Base-by-base conservation (phyloP, 2,797 vertebrate species). In the Holocentrus rufus region DNA sequence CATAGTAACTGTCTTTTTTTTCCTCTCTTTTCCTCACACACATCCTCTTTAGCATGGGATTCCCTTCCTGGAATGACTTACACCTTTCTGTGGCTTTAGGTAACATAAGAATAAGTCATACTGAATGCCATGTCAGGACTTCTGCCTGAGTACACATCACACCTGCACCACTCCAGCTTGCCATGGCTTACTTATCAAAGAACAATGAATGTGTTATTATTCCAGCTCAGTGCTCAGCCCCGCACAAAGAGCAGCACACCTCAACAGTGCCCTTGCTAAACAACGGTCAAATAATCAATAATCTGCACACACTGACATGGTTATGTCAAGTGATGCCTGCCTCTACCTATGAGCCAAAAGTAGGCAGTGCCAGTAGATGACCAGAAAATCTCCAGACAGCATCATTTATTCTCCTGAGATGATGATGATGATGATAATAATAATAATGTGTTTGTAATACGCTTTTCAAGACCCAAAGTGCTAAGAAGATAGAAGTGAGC, bases 91-190 rank as follows among this genome's bases (percentile, higher is more conserved):
- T 31, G 50, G 72, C 44, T 73, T 76, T 60, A 71, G 77, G 74
- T 89, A 69, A 81, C 75, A 44, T 81, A 83, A 71, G 76, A 73
- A 46, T 44, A 70, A 54, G 54, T 74, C 42, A 42, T 82, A 42
- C 74, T 74, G 82, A 85, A 86, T 83, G 73, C 63, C 82, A 81
- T 18, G 73, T 25, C 74, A 83, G 83, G 81, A 89, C 70, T 88
- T 87, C 73, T 81, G 81, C 84, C 65, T 69, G 73, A 84, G 75
- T 67, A 82, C 80, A 74, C 77, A 57, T 58, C 39, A 64, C 65
- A 81, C 17, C 42, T 27, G 25, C 25, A 27, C 25, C 75, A 69
- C 14, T 47, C 14, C 10, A 53, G 64, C 53, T 50, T 2, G 7
- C 14, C 22, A 53, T 56, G 42, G 20, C 18, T 69, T 71, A 23